A percentile compares a stretch with the other conserved stretches of the same genome.
Evolutionary conservation across 2,113 vertebrate species (phyloP).

Genomic region (Corydoras maculifer): DNA sequence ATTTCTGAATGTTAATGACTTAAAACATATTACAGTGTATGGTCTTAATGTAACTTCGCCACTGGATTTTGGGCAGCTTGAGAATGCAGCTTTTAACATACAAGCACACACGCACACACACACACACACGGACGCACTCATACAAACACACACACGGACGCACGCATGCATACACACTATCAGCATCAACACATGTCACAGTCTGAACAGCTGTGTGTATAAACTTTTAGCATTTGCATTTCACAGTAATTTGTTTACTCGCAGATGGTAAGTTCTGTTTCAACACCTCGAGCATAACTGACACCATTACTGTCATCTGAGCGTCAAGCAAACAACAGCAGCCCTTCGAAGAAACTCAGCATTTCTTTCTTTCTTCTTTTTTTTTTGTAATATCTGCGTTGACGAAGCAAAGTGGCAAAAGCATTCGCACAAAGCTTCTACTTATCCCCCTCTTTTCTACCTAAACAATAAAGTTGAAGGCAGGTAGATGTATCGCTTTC

Average conservation of each 20-base stretch:
- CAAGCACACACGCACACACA: conserved; percentile 13
- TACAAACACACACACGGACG: not conserved
- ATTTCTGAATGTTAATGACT: too few relatives aligned
- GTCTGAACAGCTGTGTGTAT: conserved; percentile 23
- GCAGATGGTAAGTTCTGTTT: conserved; percentile 34
- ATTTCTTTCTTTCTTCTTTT: not conserved
- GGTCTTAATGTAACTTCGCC: too few relatives aligned
- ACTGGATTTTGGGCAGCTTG: too few relatives aligned
- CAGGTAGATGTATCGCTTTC: not conserved
- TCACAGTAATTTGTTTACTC: conserved; percentile 44
- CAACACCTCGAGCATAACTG: conserved; percentile 29
- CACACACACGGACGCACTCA: not conserved
- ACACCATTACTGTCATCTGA: conserved; percentile 25
- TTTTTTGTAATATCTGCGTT: not conserved
- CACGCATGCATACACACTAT: not conserved
- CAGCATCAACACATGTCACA: conserved; percentile 28
- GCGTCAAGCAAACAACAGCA: conserved; percentile 10
- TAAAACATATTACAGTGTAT: too few relatives aligned
- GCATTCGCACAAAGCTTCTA: conserved; percentile 2
- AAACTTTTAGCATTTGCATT: conserved; percentile 36
- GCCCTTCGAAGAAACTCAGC: conserved; percentile 9
- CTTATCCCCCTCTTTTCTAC: not conserved
- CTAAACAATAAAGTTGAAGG: not conserved
- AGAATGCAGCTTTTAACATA: not conserved
- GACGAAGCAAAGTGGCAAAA: not conserved